A percentile compares a stretch with the other conserved stretches of the same genome.
These are phyloP conservation scores for Nibea albiflora DNA, from an alignment of 2,113 vertebrate genomes.

Conservation along the genomic window DNA sequence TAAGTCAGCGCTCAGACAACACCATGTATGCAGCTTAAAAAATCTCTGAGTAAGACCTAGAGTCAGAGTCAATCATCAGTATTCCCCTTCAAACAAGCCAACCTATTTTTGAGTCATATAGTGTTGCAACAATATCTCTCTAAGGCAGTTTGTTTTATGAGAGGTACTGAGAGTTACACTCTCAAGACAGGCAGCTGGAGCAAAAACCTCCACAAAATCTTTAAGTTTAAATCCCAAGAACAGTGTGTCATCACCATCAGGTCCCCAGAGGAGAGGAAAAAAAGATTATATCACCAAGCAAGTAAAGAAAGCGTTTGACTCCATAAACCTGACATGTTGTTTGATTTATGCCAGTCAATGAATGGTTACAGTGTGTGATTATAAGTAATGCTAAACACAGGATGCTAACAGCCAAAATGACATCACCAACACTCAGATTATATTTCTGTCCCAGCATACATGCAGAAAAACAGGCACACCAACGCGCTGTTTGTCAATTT, in stretches of 20 bases:
- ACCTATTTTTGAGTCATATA: background rate
- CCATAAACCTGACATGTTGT: background rate
- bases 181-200: background rate
- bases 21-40: background rate
- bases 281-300: no score
- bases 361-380: background rate
- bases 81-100: background rate
- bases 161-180: background rate
- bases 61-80: background rate
- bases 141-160: background rate
- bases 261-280: background rate
- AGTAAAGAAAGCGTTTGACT: background rate
- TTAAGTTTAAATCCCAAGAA: background rate
- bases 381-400: slow-evolving; percentile 13
- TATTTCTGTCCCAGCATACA: background rate
- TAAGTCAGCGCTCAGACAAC: slow-evolving; percentile 39
- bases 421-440: background rate
- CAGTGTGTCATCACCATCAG: background rate
- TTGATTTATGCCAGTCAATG: slow-evolving; percentile 13
- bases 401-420: background rate
- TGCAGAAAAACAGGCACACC: background rate
- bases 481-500: background rate
- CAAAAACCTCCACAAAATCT: background rate
- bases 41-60: background rate
- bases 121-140: background rate